A percentile compares a stretch with the other conserved stretches of the same genome.
These are phyloP conservation scores for Drosophila lacertosa DNA, from an alignment of 1,140 invertebrate species.

Conservation along the genomic window DNA sequence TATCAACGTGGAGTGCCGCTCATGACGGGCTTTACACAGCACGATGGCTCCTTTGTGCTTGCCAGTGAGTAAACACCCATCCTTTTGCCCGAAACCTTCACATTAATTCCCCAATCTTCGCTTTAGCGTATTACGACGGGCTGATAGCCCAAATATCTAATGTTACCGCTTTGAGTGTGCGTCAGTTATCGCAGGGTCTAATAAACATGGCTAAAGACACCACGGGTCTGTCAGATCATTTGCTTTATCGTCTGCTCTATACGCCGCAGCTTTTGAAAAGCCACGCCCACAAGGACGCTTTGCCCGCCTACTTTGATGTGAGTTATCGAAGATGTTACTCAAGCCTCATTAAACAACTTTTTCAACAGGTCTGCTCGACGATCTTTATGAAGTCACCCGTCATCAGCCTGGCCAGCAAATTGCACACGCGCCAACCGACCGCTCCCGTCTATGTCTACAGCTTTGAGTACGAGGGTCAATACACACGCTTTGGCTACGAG, in stretches of 20 bases:
- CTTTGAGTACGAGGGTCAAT: slow-evolving; percentile 75
- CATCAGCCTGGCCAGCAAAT: slow-evolving; percentile 54
- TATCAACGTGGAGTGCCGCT: slow-evolving; percentile 54
- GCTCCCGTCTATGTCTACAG: slow-evolving; percentile 71
- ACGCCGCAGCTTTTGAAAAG: slow-evolving; percentile 45
- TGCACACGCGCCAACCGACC: slow-evolving; percentile 31
- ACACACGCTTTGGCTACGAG: slow-evolving; percentile 83
- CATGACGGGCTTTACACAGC: slow-evolving; percentile 78
- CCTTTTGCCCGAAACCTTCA: neutral
- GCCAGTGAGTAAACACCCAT: slow-evolving; percentile 59
- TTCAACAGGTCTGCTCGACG: slow-evolving; percentile 49
- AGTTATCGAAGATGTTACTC: slow-evolving; percentile 1
- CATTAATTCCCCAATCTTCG: neutral
- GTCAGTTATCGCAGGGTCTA: slow-evolving; percentile 56
- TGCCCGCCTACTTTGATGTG: slow-evolving; percentile 77
- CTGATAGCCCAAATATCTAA: slow-evolving; percentile 36
- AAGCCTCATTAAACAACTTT: neutral
- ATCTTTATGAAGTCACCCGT: slow-evolving; percentile 75
- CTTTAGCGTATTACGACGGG: slow-evolving; percentile 62
- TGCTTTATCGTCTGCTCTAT: slow-evolving; percentile 61
- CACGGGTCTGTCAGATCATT: slow-evolving; percentile 53
- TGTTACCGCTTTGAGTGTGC: slow-evolving; percentile 56
- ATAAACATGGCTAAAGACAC: slow-evolving; percentile 47
- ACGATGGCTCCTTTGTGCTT: slow-evolving; percentile 77
- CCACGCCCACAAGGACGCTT: slow-evolving; percentile 59